phyloP scores from a whole-genome alignment of 2,797 vertebrate genomes.

The Danio aesculapii region DNA sequence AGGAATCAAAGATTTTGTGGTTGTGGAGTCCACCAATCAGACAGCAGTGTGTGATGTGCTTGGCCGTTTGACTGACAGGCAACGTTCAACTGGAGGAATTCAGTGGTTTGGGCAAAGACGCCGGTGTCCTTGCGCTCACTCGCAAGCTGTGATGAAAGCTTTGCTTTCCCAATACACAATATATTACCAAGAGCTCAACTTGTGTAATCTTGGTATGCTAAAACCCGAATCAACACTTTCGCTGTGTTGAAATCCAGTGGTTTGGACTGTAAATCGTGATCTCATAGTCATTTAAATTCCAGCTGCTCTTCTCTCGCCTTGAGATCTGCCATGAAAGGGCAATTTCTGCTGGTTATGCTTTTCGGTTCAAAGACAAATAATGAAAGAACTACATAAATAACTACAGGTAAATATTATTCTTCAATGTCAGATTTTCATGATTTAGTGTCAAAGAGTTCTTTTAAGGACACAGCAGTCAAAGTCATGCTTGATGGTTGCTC shows the following conservation, averaged over 20 bases:
- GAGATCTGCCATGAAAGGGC: constrained; percentile 21
- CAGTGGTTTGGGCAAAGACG: constrained; percentile 53
- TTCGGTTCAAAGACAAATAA: constrained; percentile 9
- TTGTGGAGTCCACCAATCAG: constrained; percentile 43
- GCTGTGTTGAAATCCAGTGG: constrained; percentile 37
- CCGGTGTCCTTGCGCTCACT: constrained; percentile 35
- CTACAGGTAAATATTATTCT: constrained; percentile 16
- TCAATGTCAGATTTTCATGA: background rate
- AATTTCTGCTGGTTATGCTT: constrained; percentile 16
- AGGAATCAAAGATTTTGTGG: constrained; percentile 37
- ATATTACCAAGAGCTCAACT: constrained; percentile 43
- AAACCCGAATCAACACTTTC: constrained; percentile 43
- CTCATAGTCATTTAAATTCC: constrained; percentile 24
- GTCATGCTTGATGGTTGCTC: constrained; percentile 11
- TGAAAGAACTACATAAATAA: constrained; percentile 19
- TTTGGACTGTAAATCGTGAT: constrained; percentile 43
- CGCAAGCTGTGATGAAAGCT: constrained; percentile 46
- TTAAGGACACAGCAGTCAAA: constrained; percentile 18
- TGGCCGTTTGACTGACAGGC: constrained; percentile 47
- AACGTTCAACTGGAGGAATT: constrained; percentile 54
- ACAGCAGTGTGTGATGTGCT: constrained; percentile 42
- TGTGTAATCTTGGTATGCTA: constrained; percentile 45
- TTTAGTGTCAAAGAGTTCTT: constrained; percentile 29
- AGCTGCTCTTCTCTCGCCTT: constrained; percentile 18
- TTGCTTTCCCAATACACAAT: constrained; percentile 37